Evolutionary conservation across 2,113 vertebrate genomes (phyloP).

Genomic region (Promerops cafer): DNA sequence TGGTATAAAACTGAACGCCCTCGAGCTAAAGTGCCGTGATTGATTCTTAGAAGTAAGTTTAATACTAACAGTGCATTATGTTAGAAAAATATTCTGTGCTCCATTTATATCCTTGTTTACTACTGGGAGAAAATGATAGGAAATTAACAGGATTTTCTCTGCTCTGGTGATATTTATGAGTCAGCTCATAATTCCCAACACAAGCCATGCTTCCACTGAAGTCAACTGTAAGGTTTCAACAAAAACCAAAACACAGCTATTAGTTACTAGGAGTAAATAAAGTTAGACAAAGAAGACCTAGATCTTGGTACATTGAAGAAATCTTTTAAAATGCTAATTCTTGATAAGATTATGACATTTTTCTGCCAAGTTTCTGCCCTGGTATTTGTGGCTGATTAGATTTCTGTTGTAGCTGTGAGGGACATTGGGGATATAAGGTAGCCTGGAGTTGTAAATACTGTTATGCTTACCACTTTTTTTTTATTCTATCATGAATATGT

Average conservation of each 20-base stretch:
- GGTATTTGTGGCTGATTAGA: background rate
- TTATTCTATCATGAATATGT: background rate
- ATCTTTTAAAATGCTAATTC: background rate
- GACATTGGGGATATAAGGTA: background rate
- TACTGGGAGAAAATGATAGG: background rate
- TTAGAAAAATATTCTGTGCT: background rate
- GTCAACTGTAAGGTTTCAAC: background rate
- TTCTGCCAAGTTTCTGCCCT: background rate
- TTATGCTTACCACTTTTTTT: background rate
- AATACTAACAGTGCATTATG: background rate
- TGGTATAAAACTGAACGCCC: background rate
- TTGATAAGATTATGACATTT: background rate
- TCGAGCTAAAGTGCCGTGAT: background rate
- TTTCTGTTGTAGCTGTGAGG: background rate
- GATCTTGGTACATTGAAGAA: background rate
- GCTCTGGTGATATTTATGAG: background rate
- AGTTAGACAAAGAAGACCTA: background rate
- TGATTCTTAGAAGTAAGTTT: constrained; percentile 23
- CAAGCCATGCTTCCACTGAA: background rate
- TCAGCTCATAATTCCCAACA: background rate
- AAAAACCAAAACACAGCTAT: background rate
- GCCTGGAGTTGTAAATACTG: background rate
- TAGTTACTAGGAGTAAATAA: background rate
- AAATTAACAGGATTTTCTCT: background rate
- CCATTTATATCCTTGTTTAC: constrained; percentile 20